Evolutionary conservation across 2,797 vertebrate genomes (phyloP).

Genomic region (Oceanodroma leucorhoa): DNA sequence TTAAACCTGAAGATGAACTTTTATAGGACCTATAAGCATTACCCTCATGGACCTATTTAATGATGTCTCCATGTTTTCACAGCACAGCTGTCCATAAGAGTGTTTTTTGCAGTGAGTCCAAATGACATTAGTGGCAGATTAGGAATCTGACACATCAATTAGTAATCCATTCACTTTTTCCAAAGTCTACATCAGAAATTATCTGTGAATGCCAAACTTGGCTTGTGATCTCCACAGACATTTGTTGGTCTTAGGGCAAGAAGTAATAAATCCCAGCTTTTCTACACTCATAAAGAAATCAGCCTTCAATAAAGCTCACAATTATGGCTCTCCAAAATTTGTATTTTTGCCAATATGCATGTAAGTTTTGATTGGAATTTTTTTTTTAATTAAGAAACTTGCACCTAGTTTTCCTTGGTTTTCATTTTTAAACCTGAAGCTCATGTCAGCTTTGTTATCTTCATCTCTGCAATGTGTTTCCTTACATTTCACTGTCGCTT

Average conservation of each 20-base stretch:
- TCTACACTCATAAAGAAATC: not conserved
- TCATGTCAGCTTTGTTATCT: not conserved
- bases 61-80: slow-evolving; percentile 10
- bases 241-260: slow-evolving; percentile 39
- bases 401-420: not conserved
- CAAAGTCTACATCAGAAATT: slow-evolving; percentile 49
- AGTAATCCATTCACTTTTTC: slow-evolving; percentile 58
- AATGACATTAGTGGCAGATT: slow-evolving; percentile 43
- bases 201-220: slow-evolving; percentile 35
- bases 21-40: not conserved
- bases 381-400: not conserved
- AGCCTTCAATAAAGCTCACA: not conserved
- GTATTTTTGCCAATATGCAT: not conserved
- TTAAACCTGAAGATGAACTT: slow-evolving; percentile 19
- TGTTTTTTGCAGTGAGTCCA: slow-evolving; percentile 42
- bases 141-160: slow-evolving; percentile 54
- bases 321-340: not conserved
- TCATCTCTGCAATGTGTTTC: not conserved
- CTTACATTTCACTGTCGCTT: not conserved
- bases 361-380: not conserved
- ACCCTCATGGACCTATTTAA: not conserved
- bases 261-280: slow-evolving; percentile 18
- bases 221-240: slow-evolving; percentile 29
- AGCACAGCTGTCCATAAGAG: slow-evolving; percentile 9
- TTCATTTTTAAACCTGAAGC: not conserved